Evolutionary conservation across 2,888 invertebrate genomes (phyloP).

Genomic region (Nycteola revayana): DNA sequence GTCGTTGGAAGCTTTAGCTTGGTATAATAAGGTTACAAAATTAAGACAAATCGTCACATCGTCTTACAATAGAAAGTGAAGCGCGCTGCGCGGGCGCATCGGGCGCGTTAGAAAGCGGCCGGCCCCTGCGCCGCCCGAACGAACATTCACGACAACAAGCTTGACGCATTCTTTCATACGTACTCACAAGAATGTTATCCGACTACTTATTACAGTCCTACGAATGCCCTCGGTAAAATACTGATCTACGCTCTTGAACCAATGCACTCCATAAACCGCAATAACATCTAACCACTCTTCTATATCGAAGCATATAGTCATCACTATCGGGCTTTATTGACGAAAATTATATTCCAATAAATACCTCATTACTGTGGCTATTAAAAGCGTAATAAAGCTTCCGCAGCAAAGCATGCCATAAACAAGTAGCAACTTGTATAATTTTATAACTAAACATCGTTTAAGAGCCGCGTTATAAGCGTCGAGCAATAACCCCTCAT

Average conservation of each 20-base stretch:
- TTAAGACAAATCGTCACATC: slow-evolving; percentile 45
- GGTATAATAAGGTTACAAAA: slow-evolving; percentile 26
- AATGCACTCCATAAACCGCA: slow-evolving; percentile 11
- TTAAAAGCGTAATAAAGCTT: slow-evolving; percentile 40
- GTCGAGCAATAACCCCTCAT: slow-evolving; percentile 46
- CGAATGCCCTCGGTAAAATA: slow-evolving; percentile 13
- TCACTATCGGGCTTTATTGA: slow-evolving; percentile 18
- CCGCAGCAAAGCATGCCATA: slow-evolving; percentile 30
- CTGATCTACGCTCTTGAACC: slow-evolving; percentile 15
- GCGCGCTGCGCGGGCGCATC: slow-evolving; percentile 67
- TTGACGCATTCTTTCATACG: slow-evolving; percentile 66
- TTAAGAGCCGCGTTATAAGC: slow-evolving; percentile 36
- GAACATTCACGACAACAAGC: slow-evolving; percentile 54
- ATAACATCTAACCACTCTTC: slow-evolving; percentile 1
- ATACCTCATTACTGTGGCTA: slow-evolving; percentile 28
- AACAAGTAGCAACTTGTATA: slow-evolving; percentile 37
- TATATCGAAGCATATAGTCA: slow-evolving; percentile 17
- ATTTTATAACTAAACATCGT: slow-evolving; percentile 41
- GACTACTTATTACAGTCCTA: slow-evolving; percentile 15
- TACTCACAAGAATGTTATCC: slow-evolving; percentile 29
- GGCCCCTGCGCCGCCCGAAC: slow-evolving; percentile 47
- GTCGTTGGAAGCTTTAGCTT: background rate
- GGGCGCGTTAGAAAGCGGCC: slow-evolving; percentile 74
- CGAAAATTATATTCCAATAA: slow-evolving; percentile 23
- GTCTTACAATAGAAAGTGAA: slow-evolving; percentile 76